These are phyloP conservation scores for Sabatieria punctata DNA, from an alignment of 2,888 invertebrate genomes.

Conservation along the genomic window DNA sequence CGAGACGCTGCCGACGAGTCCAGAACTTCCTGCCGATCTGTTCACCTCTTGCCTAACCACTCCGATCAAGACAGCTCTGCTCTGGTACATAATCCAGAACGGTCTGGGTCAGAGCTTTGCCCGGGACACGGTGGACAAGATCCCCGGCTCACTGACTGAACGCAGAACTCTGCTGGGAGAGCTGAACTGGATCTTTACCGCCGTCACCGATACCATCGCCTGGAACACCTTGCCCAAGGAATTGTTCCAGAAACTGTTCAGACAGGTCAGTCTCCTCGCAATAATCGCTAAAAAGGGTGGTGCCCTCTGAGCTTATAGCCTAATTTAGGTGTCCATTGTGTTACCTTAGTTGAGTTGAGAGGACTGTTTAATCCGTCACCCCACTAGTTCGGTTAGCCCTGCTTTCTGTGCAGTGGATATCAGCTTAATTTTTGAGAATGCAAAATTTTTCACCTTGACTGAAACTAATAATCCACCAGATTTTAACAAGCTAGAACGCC, in stretches of 20 bases:
- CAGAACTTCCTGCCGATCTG: slow-evolving; percentile 86
- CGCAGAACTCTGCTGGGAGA: slow-evolving; percentile 92
- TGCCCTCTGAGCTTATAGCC: too few relatives aligned
- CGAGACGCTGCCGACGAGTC: slow-evolving; percentile 86
- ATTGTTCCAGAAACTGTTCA: slow-evolving; percentile 82
- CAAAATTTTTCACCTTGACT: too few relatives aligned
- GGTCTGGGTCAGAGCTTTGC: background rate
- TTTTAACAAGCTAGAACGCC: too few relatives aligned
- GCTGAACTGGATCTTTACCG: slow-evolving; percentile 98
- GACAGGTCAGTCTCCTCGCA: slow-evolving; percentile 41
- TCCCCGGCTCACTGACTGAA: slow-evolving; percentile 85
- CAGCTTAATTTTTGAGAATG: too few relatives aligned
- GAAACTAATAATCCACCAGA: too few relatives aligned
- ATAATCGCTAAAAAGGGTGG: too few relatives aligned
- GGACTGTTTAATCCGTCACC: too few relatives aligned
- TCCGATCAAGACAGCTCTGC: slow-evolving; percentile 58
- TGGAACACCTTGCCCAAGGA: slow-evolving; percentile 87
- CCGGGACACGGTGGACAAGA: slow-evolving; percentile 41
- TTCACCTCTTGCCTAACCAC: slow-evolving; percentile 97
- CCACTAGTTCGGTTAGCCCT: too few relatives aligned
- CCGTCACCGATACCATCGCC: slow-evolving; percentile 97
- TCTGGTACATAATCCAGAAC: slow-evolving; percentile 17
- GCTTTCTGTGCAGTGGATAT: too few relatives aligned
- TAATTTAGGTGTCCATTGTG: too few relatives aligned
- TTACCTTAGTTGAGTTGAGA: too few relatives aligned